Conservation (phyloP, 2,113 vertebrate species). For the Nannobrachium achirus region DNA sequence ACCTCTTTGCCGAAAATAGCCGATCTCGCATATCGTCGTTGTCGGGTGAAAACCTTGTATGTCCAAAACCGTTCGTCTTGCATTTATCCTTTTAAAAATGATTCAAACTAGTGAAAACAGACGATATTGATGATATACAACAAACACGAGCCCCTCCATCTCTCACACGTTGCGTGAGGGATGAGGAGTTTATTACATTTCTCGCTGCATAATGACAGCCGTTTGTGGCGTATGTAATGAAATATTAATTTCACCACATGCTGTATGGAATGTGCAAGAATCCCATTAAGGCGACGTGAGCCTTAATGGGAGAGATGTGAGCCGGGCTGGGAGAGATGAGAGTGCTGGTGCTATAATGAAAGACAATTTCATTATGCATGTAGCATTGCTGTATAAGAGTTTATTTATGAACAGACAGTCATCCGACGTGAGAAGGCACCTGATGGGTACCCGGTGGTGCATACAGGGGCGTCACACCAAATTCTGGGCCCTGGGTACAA, state of each 20-base stretch:
- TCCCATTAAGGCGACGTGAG: background rate
- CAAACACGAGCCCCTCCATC: background rate
- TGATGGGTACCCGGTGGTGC: too few species aligned
- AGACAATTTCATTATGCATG: background rate
- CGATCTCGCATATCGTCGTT: too few species aligned
- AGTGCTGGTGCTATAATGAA: background rate
- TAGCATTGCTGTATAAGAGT: background rate
- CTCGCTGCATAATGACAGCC: background rate
- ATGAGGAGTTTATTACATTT: constrained; percentile 1
- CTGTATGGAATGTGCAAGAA: background rate
- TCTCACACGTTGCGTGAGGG: background rate
- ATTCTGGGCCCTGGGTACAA: too few species aligned
- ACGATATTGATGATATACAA: too few species aligned
- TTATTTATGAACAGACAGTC: background rate
- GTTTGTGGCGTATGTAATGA: background rate
- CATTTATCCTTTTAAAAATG: too few species aligned
- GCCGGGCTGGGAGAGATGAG: background rate
- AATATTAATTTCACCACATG: background rate
- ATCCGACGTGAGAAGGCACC: background rate
- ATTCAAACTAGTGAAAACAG: too few species aligned
- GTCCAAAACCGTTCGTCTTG: too few species aligned
- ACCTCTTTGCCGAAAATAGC: too few species aligned
- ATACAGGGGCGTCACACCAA: too few species aligned
- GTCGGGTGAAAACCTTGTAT: too few species aligned
- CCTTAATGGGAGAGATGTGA: background rate